Base-by-base conservation (phyloP, 2,113 vertebrate genomes). In the Scatophagus argus region DNA sequence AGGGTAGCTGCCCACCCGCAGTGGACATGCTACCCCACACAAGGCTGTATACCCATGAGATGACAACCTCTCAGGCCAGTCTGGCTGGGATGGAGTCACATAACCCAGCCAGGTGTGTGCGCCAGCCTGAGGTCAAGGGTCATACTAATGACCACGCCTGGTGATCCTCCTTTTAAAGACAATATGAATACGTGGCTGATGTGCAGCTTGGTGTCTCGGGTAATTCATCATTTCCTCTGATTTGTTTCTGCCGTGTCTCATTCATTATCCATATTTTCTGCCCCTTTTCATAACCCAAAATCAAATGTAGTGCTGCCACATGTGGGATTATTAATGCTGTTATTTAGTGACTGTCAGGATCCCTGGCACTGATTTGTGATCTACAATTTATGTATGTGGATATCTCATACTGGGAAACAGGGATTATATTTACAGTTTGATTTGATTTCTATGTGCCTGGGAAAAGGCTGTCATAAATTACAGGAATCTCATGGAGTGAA, bases 341-440 rank as follows among this genome's bases (percentile, higher is more conserved):
- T 88, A 87, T 92, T 92, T 86, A 88, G 91, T 90, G 86, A 89
- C 80, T 88, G 77, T 87, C 89, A 90, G 59, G 77, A 85, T 86
- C 59, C 59, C 69, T 88, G 83, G 58, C 80, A 63, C 81, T 89
- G 88, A 88, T 88, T 86, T 78, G 74, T 90, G 85, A 90, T 91
- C 73, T 87, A 90, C 56, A 34, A 69, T 51, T 59, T 60, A 19
- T 29, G 75, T 82, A n/a, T 29, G 77, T 83, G 66, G 78, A 34
- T 67, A 87, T 81, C 88, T 86, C 84, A 81, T 82, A 86, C 81
- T 85, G 83, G 80, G 86, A 87, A 93, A 88, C 70, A 83, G 85
- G 85, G 71, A 77, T 74, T 86, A 66, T 88, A 88, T 93, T 92
- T 89, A 89, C 81, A 76, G 88, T 87, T 83, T 92, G 87, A 93